phyloP scores from a whole-genome alignment of 2,797 vertebrate species.

The Peromyscus attwateri region DNA sequence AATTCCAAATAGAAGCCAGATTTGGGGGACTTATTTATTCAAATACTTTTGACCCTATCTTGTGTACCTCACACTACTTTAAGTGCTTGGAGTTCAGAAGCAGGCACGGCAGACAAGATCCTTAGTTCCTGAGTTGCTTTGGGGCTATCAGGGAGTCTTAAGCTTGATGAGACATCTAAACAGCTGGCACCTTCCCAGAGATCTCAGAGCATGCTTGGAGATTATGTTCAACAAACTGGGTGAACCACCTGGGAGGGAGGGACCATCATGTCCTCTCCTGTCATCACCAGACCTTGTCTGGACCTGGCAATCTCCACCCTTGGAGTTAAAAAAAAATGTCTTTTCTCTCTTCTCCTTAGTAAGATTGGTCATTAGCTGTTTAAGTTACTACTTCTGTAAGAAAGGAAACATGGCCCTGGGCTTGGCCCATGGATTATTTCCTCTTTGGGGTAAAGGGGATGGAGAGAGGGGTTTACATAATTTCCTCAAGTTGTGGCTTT shows the following conservation, averaged over 20 bases:
- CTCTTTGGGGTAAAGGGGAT: neutral
- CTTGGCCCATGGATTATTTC: neutral
- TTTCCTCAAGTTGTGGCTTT: constrained; percentile 69
- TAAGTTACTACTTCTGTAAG: neutral
- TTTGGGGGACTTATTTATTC: neutral
- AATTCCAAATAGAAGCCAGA: neutral
- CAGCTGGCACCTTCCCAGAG: neutral
- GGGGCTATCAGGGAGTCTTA: neutral
- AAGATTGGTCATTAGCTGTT: neutral
- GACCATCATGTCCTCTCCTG: neutral
- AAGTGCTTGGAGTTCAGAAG: neutral
- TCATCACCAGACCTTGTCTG: neutral
- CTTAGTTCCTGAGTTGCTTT: neutral
- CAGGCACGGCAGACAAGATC: neutral
- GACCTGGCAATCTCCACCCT: neutral
- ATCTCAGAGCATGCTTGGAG: neutral
- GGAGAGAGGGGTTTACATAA: neutral
- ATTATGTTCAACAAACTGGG: neutral
- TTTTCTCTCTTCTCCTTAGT: neutral
- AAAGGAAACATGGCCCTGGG: neutral
- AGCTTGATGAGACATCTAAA: neutral
- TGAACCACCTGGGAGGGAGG: neutral
- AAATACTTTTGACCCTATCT: neutral
- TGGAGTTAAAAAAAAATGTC: constrained; percentile 4
- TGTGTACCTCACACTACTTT: neutral